Evolutionary conservation across 1,140 invertebrate species (phyloP), one percentile per base, ranked within the genome.

Genomic region (Dufourea novaeangliae): DNA sequence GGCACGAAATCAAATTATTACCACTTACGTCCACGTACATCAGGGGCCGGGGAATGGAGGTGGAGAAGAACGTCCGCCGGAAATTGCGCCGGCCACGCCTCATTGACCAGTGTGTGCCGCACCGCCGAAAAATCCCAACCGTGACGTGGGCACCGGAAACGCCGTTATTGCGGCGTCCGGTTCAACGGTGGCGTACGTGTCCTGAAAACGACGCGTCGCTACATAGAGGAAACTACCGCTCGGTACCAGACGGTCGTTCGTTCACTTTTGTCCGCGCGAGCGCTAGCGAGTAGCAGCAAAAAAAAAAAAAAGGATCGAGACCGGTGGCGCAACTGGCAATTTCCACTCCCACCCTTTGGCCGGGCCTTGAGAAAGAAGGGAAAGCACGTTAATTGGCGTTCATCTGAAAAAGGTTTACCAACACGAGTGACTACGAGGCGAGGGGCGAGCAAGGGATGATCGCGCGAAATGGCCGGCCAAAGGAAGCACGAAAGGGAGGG

Each of bases 371-470:
- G 34, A 37, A 54, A 37, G n/a, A 3, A 44, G 57, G 52, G 22
- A 14, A 69, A 57, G 83, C 79, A 82, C 82, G 84, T 84, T 87
- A 87, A 87, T 86, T 87, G 86, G 78, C 82, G 72, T 87, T 87
- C 83, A 84, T 81, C 64, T 78, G 71, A 75, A 84, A 86, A 79
- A 72, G 82, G 71, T 86, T 86, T 85, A 85, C 80, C 80, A 62
- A 83, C 78, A 27, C 61, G 52, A 59, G 50, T 52, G 61, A 62
- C 72, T 75, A 50, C 54, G 61, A 52, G 27, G 57, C 50, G 22
- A 29, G 39, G 27, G 4, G 27, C 6, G 32, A 29, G 27, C 11
- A n/a, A 37, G 63, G n/a, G 75, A 75, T 59, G 81, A 72, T 74
- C 75, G 83, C 72, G 79, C 44, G 82, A 79, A 79, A 77, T 79